phyloP scores from a whole-genome alignment of 2,113 vertebrate genomes.

The Phalacrocorax carbo region DNA sequence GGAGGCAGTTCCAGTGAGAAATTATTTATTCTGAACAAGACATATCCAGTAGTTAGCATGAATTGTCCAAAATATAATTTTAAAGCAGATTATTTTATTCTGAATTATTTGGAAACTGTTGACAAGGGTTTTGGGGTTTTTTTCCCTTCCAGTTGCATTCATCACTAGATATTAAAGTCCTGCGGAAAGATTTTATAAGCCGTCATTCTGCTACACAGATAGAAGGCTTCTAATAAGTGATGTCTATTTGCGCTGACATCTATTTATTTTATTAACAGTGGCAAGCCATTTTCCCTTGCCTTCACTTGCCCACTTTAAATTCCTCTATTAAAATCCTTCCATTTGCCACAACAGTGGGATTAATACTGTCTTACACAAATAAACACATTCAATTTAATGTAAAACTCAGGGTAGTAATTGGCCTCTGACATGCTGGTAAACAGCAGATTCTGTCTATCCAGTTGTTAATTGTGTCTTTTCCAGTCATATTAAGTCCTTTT shows the following conservation, averaged over 20 bases:
- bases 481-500: background rate
- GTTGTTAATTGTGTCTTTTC: background rate
- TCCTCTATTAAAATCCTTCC: background rate
- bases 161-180: background rate
- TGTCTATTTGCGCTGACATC: background rate
- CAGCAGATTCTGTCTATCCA: background rate
- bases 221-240: background rate
- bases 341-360: background rate
- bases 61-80: background rate
- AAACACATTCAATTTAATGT: background rate
- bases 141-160: background rate
- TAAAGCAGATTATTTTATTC: background rate
- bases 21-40: background rate
- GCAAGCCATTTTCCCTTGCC: background rate
- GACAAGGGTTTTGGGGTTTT: background rate
- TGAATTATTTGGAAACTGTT: background rate
- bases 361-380: background rate
- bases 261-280: constrained; percentile 4
- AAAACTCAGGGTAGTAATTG: background rate
- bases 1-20: background rate
- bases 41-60: background rate
- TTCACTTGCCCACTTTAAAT: background rate
- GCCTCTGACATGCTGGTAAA: background rate
- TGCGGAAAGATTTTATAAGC: background rate
- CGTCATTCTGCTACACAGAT: background rate